phyloP scores from a whole-genome alignment of 1,140 invertebrate genomes.

The Cherax destructor region DNA sequence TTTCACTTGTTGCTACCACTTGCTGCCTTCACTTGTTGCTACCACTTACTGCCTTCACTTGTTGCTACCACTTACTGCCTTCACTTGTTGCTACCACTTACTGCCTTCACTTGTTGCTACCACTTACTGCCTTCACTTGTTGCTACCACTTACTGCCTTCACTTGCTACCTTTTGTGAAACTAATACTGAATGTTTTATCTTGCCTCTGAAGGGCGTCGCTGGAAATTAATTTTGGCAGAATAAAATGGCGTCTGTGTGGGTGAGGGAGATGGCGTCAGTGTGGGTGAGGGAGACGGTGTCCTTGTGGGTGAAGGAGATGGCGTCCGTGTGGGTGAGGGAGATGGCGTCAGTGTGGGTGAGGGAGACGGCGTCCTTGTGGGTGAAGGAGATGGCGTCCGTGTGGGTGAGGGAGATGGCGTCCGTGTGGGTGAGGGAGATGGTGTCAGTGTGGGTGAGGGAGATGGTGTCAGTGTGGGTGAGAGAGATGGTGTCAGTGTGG shows the following conservation, averaged over 20 bases:
- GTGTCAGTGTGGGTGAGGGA: no score
- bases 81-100: neutral
- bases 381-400: no score
- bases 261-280: neutral
- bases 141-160: conserved; percentile 9
- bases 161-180: conserved; percentile 23
- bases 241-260: conserved; percentile 5
- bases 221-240: conserved; percentile 47
- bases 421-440: no score
- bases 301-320: no score
- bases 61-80: neutral
- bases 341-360: no score
- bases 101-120: neutral
- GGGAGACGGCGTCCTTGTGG: no score
- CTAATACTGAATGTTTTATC: conserved; percentile 60
- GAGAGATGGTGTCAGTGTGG: no score
- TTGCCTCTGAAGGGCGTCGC: conserved; percentile 40
- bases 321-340: no score
- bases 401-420: no score
- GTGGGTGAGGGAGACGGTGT: neutral
- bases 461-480: no score
- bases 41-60: neutral
- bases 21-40: no score
- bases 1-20: no score
- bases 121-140: neutral